A percentile compares a stretch with the other conserved stretches of the same genome.
Evolutionary conservation across 1,140 invertebrate species (phyloP).

Genomic region (Procambarus clarkii): DNA sequence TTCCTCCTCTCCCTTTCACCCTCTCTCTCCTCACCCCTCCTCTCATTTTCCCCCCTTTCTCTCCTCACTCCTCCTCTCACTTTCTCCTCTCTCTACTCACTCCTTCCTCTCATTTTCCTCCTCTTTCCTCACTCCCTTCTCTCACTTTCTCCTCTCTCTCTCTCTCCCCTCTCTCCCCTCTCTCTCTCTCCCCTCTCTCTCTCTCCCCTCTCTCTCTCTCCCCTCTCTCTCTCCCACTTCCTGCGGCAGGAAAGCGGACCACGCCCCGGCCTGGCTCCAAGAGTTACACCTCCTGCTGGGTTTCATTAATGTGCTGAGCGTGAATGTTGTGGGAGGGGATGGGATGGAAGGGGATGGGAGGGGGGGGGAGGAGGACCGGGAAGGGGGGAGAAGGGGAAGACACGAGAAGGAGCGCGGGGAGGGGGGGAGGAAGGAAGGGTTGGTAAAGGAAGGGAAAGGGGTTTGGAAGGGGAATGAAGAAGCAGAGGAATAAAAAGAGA

Average conservation of each 20-base stretch:
- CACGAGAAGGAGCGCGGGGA: background rate
- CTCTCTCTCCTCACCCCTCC: too few relatives aligned
- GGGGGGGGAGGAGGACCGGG: background rate
- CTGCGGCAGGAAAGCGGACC: background rate
- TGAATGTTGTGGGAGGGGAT: conserved; percentile 14
- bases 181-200: background rate
- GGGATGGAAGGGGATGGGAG: background rate
- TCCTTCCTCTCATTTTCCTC: too few relatives aligned
- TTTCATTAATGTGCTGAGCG: conserved; percentile 33
- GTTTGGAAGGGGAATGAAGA: background rate
- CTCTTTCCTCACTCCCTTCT: background rate
- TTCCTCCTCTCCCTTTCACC: too few relatives aligned
- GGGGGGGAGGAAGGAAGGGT: background rate
- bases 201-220: background rate
- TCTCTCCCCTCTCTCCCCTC: background rate
- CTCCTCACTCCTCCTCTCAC: too few relatives aligned
- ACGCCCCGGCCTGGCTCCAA: conserved; percentile 3
- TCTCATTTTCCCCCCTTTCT: too few relatives aligned
- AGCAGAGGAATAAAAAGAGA: background rate
- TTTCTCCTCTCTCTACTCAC: too few relatives aligned
- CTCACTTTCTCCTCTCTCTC: background rate
- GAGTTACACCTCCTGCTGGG: conserved; percentile 7
- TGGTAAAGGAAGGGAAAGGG: background rate
- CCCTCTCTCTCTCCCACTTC: background rate
- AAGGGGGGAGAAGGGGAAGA: background rate